Evolutionary conservation across 2,797 vertebrate genomes (phyloP), one percentile per base, ranked within the genome.

Genomic region (Acanthurus tractus): DNA sequence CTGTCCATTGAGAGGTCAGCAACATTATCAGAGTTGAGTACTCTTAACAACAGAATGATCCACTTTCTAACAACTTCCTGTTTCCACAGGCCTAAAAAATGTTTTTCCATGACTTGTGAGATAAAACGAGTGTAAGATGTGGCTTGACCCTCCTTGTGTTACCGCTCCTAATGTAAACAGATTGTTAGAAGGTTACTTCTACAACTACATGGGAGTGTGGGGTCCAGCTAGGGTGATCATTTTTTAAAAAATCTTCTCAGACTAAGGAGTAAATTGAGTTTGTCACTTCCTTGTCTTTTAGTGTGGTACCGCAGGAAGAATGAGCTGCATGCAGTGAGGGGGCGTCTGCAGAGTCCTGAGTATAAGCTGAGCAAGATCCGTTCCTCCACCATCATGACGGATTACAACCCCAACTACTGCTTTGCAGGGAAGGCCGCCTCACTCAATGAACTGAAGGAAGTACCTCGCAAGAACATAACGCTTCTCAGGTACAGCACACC

Each of bases 391-490:
- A 97, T 98, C 88, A 98, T 97, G 96, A 98, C 97, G 0, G 97
- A 98, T 86, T 97, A 97, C 92, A 98, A 97, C 78, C 97, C 97
- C 13, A 97, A 98, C 93, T 98, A 97, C 90, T 97, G 97, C 93
- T 98, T 97, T 14, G 95, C 97, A 4, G 96, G 95, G 44, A 97
- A 97, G 85, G 93, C 94, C 0, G 90, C 95, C 2, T 89, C 95
- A 0, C 94, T 97, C 81, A 94, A 93, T 0, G 97, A 98, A 74
- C 93, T 97, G 59, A 97, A 96, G 63, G 97, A 98, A 88, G 96
- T 98, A 15, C 97, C 96, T 0, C 95, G 96, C 81, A 96, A 95
- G 86, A 98, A 97, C 89, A 97, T 99, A 90, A 96, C 96, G 10
- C 94, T 99, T 42, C 95, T 99, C 75, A 95, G 96, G 97, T 98